A percentile compares a stretch with the other conserved stretches of the same genome.
Evolutionary conservation across 1,140 invertebrate genomes (phyloP).

Genomic region (Tyrophagus putrescentiae): DNA sequence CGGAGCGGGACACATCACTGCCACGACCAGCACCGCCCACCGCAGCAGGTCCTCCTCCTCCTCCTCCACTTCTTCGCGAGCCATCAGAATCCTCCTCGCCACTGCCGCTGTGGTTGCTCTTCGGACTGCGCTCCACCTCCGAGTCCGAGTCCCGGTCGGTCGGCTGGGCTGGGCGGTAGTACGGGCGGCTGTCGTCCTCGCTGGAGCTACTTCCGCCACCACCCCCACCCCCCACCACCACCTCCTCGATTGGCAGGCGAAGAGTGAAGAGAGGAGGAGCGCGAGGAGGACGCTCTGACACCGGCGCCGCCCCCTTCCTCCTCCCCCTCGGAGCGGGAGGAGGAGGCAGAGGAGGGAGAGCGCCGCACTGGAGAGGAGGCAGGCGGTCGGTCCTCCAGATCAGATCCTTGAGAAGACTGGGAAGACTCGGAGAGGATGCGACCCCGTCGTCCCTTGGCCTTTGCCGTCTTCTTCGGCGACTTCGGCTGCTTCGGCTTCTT

Average conservation of each 20-base stretch:
- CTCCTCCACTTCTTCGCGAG: no score
- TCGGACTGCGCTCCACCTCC: constrained; percentile 23
- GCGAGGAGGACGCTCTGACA: not conserved
- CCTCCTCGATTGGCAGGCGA: not conserved
- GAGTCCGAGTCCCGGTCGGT: constrained; percentile 18
- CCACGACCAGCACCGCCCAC: no score
- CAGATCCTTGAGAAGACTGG: no score
- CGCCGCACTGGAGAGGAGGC: no score
- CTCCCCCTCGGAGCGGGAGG: not conserved
- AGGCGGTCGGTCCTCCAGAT: no score
- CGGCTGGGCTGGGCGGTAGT: not conserved
- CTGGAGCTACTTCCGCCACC: not conserved
- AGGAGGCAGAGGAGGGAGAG: no score
- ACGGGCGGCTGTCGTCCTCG: not conserved
- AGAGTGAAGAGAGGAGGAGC: not conserved
- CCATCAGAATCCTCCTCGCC: not conserved
- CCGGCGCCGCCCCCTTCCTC: not conserved
- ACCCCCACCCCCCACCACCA: not conserved
- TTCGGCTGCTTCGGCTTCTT: no score
- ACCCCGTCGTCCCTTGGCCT: no score
- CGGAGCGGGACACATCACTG: no score
- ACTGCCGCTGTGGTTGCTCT: not conserved
- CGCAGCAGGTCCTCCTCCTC: no score
- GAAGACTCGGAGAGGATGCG: no score
- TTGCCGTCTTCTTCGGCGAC: no score